Evolutionary conservation across 2,113 vertebrate species (phyloP).

Genomic region (cattle (Bos taurus)): ARS-UCD2.0 NC_037352.1:19667501-19668000

Average conservation of each 20-base stretch:
- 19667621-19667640: neutral
- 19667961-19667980: neutral
- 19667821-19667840: slow-evolving; percentile 72
- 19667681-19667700: neutral
- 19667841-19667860: neutral
- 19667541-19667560: neutral
- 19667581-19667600: neutral
- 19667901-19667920: neutral
- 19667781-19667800: slow-evolving; percentile 86
- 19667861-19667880: neutral
- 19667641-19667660: neutral
- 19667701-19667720: neutral
- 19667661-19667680: neutral
- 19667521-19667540: neutral
- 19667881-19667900: neutral
- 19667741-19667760: slow-evolving; percentile 92
- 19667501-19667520: neutral
- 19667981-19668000: slow-evolving; percentile 1
- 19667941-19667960: neutral
- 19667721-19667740: slow-evolving; percentile 64
- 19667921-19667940: neutral
- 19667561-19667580: neutral
- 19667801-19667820: slow-evolving; percentile 92
- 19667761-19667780: slow-evolving; percentile 88
- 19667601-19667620: neutral